Percentiles rank a stretch among this genome's conserved stretches.
Evolutionary conservation across 2,113 vertebrate species (phyloP).

Genomic region (Myrmecophaga tridactyla): DNA sequence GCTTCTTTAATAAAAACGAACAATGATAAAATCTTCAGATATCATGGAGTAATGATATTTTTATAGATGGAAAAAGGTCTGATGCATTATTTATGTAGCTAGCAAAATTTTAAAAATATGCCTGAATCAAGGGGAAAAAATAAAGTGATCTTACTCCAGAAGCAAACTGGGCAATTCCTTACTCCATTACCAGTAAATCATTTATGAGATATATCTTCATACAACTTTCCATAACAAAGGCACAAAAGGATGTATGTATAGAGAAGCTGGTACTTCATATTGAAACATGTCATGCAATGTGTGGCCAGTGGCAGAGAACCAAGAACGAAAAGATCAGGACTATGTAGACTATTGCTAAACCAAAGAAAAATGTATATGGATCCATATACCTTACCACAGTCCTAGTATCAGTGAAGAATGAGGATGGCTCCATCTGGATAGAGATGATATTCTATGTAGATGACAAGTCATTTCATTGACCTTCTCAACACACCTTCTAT

Average conservation of each 20-base stretch:
- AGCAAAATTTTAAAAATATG: not conserved
- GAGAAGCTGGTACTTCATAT: not conserved
- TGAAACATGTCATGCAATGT: not conserved
- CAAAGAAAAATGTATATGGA: not conserved
- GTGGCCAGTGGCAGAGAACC: not conserved
- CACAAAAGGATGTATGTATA: not conserved
- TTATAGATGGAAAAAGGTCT: not conserved
- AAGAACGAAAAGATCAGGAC: conserved; percentile 15
- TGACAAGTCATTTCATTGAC: conserved; percentile 34
- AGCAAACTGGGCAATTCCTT: not conserved
- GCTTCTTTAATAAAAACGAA: conserved; percentile 4
- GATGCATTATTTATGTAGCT: not conserved
- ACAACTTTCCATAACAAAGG: not conserved
- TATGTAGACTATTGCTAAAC: not conserved
- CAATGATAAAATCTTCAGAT: conserved; percentile 7
- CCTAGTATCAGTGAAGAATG: conserved; percentile 45
- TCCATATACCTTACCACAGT: not conserved
- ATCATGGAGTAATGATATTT: not conserved
- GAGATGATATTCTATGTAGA: conserved; percentile 7
- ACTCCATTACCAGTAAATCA: not conserved
- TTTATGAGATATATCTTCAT: not conserved
- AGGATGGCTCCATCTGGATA: conserved; percentile 4
- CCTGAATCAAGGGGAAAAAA: not conserved
- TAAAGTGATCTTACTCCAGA: conserved; percentile 6
- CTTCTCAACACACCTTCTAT: conserved; percentile 3